Conservation (phyloP, 2,113 vertebrate genomes). For the Mesembrinibis cayennensis region DNA sequence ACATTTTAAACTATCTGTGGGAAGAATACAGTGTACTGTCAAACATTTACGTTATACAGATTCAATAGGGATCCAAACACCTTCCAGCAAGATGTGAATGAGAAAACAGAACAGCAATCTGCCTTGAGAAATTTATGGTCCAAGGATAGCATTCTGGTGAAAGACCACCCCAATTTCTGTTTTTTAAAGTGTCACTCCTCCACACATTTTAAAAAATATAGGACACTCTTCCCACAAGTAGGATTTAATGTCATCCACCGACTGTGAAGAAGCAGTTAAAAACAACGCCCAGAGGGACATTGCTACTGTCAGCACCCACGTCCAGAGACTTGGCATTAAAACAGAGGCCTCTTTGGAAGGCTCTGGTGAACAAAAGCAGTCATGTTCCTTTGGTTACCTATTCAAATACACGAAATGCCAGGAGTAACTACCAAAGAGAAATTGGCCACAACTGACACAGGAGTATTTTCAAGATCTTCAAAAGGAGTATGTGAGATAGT, state of each 20-base stretch:
- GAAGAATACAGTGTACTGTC: not conserved
- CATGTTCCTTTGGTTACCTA: constrained; percentile 9
- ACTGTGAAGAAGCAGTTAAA: not conserved
- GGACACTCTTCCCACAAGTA: constrained; percentile 17
- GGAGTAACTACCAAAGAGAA: not conserved
- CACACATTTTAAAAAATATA: not conserved
- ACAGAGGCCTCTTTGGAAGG: not conserved
- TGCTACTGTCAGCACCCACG: not conserved
- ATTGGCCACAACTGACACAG: not conserved
- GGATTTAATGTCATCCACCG: not conserved
- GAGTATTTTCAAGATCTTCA: not conserved
- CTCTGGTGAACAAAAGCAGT: not conserved
- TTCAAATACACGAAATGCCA: not conserved
- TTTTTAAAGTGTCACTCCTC: constrained; percentile 13
- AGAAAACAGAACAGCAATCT: constrained; percentile 25
- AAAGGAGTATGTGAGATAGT: not conserved
- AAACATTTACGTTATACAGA: not conserved
- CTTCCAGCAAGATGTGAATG: not conserved
- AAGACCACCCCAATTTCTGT: not conserved
- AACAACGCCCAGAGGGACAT: not conserved
- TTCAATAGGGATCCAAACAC: not conserved
- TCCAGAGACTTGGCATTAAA: not conserved
- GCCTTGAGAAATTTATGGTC: not conserved
- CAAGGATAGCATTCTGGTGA: constrained; percentile 9
- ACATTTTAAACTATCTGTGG: not conserved